Evolutionary conservation across 2,888 invertebrate species (phyloP).

Genomic region (Athalia circularis): DNA sequence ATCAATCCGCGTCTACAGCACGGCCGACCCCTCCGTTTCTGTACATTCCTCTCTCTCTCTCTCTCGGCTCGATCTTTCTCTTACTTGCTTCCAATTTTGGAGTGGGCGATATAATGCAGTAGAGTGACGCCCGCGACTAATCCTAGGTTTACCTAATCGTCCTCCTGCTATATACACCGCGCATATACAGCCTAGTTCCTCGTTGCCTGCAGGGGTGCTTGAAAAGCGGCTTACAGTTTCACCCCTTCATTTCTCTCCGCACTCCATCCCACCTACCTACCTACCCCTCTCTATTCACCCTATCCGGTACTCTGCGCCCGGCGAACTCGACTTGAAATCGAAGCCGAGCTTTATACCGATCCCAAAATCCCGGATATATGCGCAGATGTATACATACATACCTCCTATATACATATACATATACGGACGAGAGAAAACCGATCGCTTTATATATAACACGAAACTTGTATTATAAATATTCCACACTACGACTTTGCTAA

Average conservation of each 20-base stretch:
- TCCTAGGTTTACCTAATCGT: constrained; percentile 74
- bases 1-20: constrained; percentile 7
- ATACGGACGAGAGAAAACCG: too few relatives aligned
- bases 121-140: constrained; percentile 67
- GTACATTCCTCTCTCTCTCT: background rate
- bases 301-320: too few relatives aligned
- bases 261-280: constrained; percentile 9
- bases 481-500: too few relatives aligned
- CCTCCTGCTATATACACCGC: constrained; percentile 49
- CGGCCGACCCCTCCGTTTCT: background rate
- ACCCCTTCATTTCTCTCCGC: constrained; percentile 56
- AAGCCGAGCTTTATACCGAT: too few relatives aligned
- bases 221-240: constrained; percentile 72
- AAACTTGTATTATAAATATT: too few relatives aligned
- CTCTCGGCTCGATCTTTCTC: constrained; percentile 15
- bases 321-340: too few relatives aligned
- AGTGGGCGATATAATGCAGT: constrained; percentile 52
- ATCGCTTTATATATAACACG: too few relatives aligned
- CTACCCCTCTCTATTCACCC: background rate
- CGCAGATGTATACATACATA: too few relatives aligned
- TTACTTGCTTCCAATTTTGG: constrained; percentile 47
- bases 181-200: constrained; percentile 23
- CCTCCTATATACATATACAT: too few relatives aligned
- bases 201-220: constrained; percentile 55
- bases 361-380: too few relatives aligned